phyloP scores from a whole-genome alignment of 2,113 vertebrate species.

The Vanacampus margaritifer region DNA sequence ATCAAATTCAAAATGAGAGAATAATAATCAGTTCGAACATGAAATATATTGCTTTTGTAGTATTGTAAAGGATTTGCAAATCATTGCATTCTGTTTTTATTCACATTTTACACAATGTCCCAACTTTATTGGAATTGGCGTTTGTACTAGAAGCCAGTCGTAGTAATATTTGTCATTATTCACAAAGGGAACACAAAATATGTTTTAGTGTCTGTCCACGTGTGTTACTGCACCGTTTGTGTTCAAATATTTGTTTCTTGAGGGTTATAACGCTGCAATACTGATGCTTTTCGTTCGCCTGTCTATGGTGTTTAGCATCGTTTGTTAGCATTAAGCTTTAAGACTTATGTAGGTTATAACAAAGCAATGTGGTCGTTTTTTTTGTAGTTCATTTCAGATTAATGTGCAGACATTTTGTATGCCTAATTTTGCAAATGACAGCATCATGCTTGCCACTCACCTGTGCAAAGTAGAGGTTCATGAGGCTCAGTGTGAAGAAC shows the following conservation, averaged over 20 bases:
- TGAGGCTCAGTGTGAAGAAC: conserved; percentile 95
- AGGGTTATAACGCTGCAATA: not conserved
- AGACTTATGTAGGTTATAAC: not conserved
- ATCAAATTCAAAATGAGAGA: too few species aligned
- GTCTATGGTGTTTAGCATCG: not conserved
- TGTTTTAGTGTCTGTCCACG: not conserved
- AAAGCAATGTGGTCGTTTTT: too few species aligned
- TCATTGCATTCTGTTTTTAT: too few species aligned
- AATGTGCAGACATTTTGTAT: not conserved
- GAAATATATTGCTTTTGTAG: too few species aligned
- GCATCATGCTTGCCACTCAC: conserved; percentile 65
- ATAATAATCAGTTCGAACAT: too few species aligned
- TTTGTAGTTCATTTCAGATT: too few species aligned
- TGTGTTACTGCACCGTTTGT: not conserved
- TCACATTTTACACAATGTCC: too few species aligned
- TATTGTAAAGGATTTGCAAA: too few species aligned
- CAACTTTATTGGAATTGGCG: too few species aligned
- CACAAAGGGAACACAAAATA: not conserved
- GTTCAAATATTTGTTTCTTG: not conserved
- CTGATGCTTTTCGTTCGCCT: not conserved
- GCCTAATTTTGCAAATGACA: not conserved
- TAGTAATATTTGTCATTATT: not conserved
- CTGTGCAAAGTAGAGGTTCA: conserved; percentile 97
- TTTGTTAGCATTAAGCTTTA: not conserved
- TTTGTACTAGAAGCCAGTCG: not conserved